A percentile compares a stretch with the other conserved stretches of the same genome.
Conservation (phyloP, 2,113 vertebrate genomes). For the Cyprichromis sp. region DNA sequence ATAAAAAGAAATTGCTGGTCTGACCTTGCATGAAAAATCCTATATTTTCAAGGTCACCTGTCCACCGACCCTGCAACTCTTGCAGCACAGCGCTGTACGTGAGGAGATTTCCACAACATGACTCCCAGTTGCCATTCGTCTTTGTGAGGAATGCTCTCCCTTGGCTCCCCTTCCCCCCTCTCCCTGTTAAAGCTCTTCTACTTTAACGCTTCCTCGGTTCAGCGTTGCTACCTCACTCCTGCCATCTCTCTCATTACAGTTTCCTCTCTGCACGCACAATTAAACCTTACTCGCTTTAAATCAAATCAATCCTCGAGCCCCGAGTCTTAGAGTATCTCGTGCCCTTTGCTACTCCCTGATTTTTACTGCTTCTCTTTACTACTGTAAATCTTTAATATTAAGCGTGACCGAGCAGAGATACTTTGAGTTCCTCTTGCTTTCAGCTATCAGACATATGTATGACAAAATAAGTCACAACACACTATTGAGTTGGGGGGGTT, state of each 20-base stretch:
- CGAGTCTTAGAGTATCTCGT: not conserved
- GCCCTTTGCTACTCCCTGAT: slow-evolving; percentile 20
- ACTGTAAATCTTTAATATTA: slow-evolving; percentile 10
- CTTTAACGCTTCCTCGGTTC: slow-evolving; percentile 16
- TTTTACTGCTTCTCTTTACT: slow-evolving; percentile 34
- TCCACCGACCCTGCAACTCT: not conserved
- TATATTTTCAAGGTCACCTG: slow-evolving; percentile 6
- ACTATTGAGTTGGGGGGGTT: not conserved
- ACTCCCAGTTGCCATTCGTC: slow-evolving; percentile 1
- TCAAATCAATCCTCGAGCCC: slow-evolving; percentile 31
- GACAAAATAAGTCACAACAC: not conserved
- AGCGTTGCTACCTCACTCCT: not conserved
- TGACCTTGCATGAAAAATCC: not conserved
- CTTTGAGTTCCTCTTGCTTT: not conserved
- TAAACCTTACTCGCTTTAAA: slow-evolving; percentile 38
- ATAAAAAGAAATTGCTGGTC: not conserved
- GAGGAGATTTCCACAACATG: not conserved
- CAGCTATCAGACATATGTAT: not conserved
- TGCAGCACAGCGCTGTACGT: not conserved
- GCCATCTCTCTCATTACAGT: slow-evolving; percentile 17
- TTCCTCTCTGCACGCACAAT: slow-evolving; percentile 35
- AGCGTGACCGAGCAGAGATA: not conserved
- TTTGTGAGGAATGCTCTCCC: not conserved
- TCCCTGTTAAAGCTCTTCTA: not conserved
- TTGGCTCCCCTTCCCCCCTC: not conserved